Percentiles rank a stretch among this genome's conserved stretches.
Conservation (phyloP, 1,140 invertebrate genomes). For the Semibalanus balanoides region DNA sequence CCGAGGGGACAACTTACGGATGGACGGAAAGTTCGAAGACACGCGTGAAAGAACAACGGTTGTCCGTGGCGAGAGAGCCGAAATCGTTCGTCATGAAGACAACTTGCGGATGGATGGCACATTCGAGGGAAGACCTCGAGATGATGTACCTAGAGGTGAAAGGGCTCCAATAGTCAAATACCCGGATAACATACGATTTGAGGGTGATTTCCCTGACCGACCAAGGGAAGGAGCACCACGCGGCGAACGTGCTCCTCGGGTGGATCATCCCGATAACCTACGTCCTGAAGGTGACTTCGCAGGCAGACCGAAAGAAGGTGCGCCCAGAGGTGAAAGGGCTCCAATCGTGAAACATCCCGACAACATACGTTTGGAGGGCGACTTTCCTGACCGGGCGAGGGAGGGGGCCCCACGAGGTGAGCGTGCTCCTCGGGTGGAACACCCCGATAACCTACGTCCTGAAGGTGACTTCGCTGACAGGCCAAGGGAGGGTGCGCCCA, state of each 20-base stretch:
- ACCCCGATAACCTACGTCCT: conserved; percentile 38
- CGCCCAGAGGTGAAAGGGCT: conserved; percentile 25
- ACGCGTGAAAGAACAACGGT: conserved; percentile 16
- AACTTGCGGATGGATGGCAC: conserved; percentile 44
- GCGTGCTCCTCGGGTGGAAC: conserved; percentile 22
- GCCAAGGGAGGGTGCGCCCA: conserved; percentile 10
- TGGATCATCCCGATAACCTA: conserved; percentile 39
- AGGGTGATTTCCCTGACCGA: conserved; percentile 20
- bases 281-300: conserved; percentile 36
- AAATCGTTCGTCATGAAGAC: conserved; percentile 34
- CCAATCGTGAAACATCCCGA: conserved; percentile 32
- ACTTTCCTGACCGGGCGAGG: conserved; percentile 12
- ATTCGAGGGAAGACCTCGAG: conserved; percentile 20
- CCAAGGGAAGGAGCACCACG: conserved; percentile 5
- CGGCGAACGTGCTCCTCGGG: conserved; percentile 27
- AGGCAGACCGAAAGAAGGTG: conserved; percentile 17
- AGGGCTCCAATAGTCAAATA: conserved; percentile 17
- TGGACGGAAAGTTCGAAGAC: conserved; percentile 44
- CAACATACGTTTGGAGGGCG: conserved; percentile 43
- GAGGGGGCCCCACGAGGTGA: conserved; percentile 22
- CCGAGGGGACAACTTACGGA: conserved; percentile 37
- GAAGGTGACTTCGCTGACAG: conserved; percentile 36
- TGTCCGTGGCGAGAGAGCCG: conserved; percentile 31
- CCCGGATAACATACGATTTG: conserved; percentile 22
- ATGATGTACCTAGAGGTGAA: conserved; percentile 15